phyloP scores from a whole-genome alignment of 2,888 invertebrate species.

The Heliothis peltigera region DNA sequence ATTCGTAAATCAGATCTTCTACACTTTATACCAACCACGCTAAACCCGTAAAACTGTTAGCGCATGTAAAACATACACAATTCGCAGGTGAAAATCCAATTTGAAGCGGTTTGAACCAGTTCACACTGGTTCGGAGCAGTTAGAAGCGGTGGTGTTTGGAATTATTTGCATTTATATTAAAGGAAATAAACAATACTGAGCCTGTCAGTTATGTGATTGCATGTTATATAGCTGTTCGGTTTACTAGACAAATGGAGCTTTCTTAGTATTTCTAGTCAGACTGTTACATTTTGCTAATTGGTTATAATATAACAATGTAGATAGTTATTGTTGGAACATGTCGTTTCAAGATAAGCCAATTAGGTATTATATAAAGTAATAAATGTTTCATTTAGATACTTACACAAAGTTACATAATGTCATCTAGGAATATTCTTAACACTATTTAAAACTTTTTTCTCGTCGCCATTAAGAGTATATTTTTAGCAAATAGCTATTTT shows the following conservation, averaged over 20 bases:
- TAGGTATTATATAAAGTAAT: no score
- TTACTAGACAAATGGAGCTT: background rate
- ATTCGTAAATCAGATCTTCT: background rate
- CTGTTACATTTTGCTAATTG: no score
- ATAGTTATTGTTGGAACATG: no score
- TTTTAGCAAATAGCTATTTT: constrained; percentile 5
- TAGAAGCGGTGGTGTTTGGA: constrained; percentile 18
- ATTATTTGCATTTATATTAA: constrained; percentile 60
- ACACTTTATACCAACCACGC: background rate
- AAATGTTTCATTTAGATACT: no score
- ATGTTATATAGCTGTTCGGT: constrained; percentile 6
- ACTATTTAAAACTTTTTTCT: background rate
- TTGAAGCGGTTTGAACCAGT: constrained; percentile 50
- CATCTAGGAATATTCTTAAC: no score
- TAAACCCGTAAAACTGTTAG: constrained; percentile 21
- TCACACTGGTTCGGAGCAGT: constrained; percentile 19
- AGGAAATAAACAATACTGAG: constrained; percentile 50
- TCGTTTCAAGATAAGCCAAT: no score
- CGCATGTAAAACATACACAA: constrained; percentile 39
- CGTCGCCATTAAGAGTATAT: background rate
- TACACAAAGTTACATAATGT: no score
- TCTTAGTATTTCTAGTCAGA: no score
- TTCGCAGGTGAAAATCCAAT: constrained; percentile 52
- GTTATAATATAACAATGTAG: no score
- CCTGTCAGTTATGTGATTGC: constrained; percentile 32